Evolutionary conservation across 2,888 invertebrate species (phyloP).

Genomic region (Rhyacophila evoluta): DNA sequence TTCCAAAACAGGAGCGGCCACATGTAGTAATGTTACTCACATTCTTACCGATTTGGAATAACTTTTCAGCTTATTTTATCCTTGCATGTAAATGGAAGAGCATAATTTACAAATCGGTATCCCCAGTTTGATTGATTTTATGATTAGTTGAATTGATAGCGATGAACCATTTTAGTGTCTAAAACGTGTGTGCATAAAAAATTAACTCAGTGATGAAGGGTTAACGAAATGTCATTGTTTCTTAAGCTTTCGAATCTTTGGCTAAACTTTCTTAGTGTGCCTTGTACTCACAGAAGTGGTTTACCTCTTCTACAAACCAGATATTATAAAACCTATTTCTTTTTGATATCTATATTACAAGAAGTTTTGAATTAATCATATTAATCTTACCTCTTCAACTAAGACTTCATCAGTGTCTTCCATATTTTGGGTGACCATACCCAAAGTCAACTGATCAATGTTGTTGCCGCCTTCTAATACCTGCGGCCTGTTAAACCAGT

Average conservation of each 20-base stretch:
- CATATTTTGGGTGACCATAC: constrained; percentile 64
- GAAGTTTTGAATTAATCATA: neutral
- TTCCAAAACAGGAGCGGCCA: no score
- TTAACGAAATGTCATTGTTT: no score
- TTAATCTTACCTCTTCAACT: constrained; percentile 56
- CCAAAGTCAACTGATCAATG: constrained; percentile 61
- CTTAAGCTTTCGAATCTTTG: neutral
- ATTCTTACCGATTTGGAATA: no score
- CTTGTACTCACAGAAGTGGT: neutral
- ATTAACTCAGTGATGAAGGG: no score
- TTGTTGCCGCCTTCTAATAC: constrained; percentile 68
- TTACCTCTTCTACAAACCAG: neutral
- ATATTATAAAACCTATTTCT: neutral
- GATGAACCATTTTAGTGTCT: no score
- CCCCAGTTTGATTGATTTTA: no score
- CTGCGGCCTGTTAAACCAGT: constrained; percentile 69
- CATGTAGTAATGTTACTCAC: no score
- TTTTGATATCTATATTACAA: neutral
- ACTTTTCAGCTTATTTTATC: no score
- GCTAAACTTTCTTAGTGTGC: neutral
- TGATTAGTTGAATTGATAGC: no score
- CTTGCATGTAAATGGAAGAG: no score
- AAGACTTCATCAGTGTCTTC: constrained; percentile 65
- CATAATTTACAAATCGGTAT: no score
- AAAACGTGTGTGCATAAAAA: no score